These are phyloP conservation scores for Cotesia typhae DNA, from an alignment of 1,140 invertebrate genomes.

Conservation along the genomic window DNA sequence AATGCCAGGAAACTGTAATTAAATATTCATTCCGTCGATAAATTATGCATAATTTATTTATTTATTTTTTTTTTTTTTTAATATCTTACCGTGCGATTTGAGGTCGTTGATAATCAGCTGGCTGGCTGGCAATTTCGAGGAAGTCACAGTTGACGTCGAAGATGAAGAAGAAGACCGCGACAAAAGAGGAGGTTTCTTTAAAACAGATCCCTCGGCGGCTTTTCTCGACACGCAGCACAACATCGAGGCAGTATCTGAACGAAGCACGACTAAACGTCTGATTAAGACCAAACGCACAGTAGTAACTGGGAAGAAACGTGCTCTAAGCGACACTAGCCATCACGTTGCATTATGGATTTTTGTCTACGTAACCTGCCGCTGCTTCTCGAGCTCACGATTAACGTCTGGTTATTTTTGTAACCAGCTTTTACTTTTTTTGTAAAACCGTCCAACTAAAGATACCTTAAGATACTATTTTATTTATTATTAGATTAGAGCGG, in stretches of 20 bases:
- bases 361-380: neutral
- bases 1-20: neutral
- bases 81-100: neutral
- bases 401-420: neutral
- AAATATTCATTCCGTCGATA: neutral
- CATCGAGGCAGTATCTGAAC: constrained; percentile 45
- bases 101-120: constrained; percentile 11
- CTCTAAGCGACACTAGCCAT: too few species aligned
- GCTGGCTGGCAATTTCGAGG: constrained; percentile 6
- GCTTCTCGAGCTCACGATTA: neutral
- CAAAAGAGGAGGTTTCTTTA: constrained; percentile 29
- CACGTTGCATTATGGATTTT: constrained; percentile 2
- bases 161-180: constrained; percentile 21
- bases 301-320: too few species aligned
- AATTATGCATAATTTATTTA: neutral
- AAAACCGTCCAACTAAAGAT: neutral
- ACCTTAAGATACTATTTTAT: neutral
- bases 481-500: neutral
- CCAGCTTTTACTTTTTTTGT: too few species aligned
- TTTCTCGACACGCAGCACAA: constrained; percentile 58
- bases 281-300: neutral
- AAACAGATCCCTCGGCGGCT: constrained; percentile 37
- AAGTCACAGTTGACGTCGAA: constrained; percentile 18
- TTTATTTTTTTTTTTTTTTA: neutral
- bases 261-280: constrained; percentile 37